phyloP scores from a whole-genome alignment of 30 jellyfish, hydroid and myxozoan genomes.

The Nemopilema nomurai region DNA sequence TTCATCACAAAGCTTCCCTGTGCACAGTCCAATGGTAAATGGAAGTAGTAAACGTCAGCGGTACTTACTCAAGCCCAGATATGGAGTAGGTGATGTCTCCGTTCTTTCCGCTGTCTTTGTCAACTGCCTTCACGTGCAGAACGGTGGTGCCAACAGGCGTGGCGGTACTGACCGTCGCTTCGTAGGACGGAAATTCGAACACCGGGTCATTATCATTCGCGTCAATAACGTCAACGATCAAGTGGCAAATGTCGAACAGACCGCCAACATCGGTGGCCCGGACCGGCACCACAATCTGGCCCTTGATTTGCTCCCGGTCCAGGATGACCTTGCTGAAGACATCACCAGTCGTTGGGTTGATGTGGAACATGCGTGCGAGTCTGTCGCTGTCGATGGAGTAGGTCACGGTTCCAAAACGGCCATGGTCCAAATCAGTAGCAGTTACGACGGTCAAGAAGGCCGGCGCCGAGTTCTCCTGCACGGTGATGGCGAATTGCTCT shows the following conservation, averaged over 20 bases:
- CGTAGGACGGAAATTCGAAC: slow-evolving; percentile 83
- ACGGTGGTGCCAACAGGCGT: slow-evolving; percentile 67
- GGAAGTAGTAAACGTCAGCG: neutral
- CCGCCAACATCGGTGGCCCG: slow-evolving; percentile 97
- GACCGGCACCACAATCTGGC: slow-evolving; percentile 52
- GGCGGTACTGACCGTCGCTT: slow-evolving; percentile 66
- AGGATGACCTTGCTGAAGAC: slow-evolving; percentile 65
- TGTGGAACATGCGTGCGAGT: slow-evolving; percentile 29
- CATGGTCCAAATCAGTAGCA: slow-evolving; percentile 66
- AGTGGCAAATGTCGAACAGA: slow-evolving; percentile 58
- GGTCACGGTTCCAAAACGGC: slow-evolving; percentile 46
- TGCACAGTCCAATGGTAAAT: no score
- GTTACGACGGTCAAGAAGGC: slow-evolving; percentile 52
- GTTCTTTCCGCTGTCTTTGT: slow-evolving; percentile 83
- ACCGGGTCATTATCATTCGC: slow-evolving; percentile 92
- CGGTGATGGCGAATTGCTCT: neutral
- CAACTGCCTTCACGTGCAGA: slow-evolving; percentile 77
- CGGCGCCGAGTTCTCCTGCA: slow-evolving; percentile 65
- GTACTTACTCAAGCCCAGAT: slow-evolving; percentile 76
- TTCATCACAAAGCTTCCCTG: no score
- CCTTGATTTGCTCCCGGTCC: slow-evolving; percentile 79
- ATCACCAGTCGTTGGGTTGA: slow-evolving; percentile 66
- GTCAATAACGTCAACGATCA: slow-evolving; percentile 67
- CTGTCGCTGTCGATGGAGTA: slow-evolving; percentile 55
- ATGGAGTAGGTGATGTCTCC: slow-evolving; percentile 83